phyloP scores from a whole-genome alignment of 2,113 vertebrate species.

The Paedocypris sp. region DNA sequence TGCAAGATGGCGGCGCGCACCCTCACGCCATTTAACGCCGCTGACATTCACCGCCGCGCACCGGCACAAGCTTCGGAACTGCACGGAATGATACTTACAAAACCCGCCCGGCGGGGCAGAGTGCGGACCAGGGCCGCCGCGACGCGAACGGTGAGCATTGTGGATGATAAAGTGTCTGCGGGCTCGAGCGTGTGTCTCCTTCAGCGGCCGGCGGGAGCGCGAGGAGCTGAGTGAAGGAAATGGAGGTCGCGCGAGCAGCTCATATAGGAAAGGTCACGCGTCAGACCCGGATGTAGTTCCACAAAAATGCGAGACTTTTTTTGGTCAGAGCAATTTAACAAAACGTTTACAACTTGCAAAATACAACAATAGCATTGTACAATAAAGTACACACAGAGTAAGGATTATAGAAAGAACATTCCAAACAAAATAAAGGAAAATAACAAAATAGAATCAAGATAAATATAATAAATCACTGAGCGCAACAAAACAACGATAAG shows the following conservation, averaged over 20 bases:
- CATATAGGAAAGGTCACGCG: conserved; percentile 30
- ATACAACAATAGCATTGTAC: too few species aligned
- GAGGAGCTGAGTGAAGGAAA: conserved; percentile 37
- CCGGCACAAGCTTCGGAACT: not conserved
- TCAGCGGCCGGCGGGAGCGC: conserved; percentile 36
- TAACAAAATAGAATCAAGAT: too few species aligned
- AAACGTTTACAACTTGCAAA: too few species aligned
- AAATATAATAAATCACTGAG: too few species aligned
- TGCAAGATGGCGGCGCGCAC: conserved; percentile 38
- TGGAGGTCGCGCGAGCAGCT: conserved; percentile 31
- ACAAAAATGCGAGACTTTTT: not conserved
- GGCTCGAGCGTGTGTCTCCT: conserved; percentile 48
- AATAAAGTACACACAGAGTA: too few species aligned
- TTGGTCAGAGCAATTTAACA: too few species aligned
- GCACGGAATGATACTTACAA: conserved; percentile 65
- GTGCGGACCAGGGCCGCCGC: conserved; percentile 73
- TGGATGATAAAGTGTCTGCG: not conserved
- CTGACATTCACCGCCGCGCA: not conserved
- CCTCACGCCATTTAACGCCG: conserved; percentile 1
- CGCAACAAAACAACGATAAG: too few species aligned
- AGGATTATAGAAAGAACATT: too few species aligned
- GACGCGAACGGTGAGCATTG: conserved; percentile 83
- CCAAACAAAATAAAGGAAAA: too few species aligned
- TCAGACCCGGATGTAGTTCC: conserved; percentile 21
- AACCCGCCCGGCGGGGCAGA: conserved; percentile 72